Conservation (phyloP, 2,888 invertebrate species). For the Drosophila nigricruria region DNA sequence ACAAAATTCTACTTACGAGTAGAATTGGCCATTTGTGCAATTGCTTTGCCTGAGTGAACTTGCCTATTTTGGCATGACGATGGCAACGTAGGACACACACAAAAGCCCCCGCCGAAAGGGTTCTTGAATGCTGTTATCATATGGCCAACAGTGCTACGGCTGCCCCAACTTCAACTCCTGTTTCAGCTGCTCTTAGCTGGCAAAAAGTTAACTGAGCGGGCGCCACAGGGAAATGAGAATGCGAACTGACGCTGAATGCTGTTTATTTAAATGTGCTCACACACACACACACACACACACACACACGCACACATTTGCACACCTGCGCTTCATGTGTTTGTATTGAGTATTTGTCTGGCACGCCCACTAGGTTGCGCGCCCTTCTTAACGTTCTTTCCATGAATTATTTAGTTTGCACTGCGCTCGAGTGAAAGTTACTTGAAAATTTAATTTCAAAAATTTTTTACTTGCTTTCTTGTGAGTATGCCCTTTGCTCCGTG, state of each 20-base stretch:
- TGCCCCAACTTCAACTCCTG: slow-evolving; percentile 24
- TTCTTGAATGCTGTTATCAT: slow-evolving; percentile 64
- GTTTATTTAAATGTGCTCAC: slow-evolving; percentile 73
- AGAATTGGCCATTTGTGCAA: slow-evolving; percentile 84
- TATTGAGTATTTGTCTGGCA: slow-evolving; percentile 44
- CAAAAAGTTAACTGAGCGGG: slow-evolving; percentile 67
- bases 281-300: slow-evolving; percentile 30
- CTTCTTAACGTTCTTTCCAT: slow-evolving; percentile 51
- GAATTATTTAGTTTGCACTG: slow-evolving; percentile 80
- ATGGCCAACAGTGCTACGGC: slow-evolving; percentile 49
- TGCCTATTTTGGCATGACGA: slow-evolving; percentile 84
- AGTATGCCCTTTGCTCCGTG: slow-evolving; percentile 24
- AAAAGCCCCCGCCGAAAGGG: slow-evolving; percentile 61
- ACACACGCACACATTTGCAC: slow-evolving; percentile 24
- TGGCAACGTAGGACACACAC: slow-evolving; percentile 49
- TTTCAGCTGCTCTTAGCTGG: slow-evolving; percentile 26
- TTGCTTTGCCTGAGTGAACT: slow-evolving; percentile 83
- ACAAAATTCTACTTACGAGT: slow-evolving; percentile 77
- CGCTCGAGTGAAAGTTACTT: slow-evolving; percentile 80
- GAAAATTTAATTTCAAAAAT: slow-evolving; percentile 77
- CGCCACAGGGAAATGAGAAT: slow-evolving; percentile 44
- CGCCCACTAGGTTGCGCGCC: slow-evolving; percentile 21
- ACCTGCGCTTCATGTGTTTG: slow-evolving; percentile 39
- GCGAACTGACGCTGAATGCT: slow-evolving; percentile 66
- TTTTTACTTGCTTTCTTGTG: slow-evolving; percentile 50